Conservation (phyloP, 2,888 invertebrate species). For the Nomada flava region DNA sequence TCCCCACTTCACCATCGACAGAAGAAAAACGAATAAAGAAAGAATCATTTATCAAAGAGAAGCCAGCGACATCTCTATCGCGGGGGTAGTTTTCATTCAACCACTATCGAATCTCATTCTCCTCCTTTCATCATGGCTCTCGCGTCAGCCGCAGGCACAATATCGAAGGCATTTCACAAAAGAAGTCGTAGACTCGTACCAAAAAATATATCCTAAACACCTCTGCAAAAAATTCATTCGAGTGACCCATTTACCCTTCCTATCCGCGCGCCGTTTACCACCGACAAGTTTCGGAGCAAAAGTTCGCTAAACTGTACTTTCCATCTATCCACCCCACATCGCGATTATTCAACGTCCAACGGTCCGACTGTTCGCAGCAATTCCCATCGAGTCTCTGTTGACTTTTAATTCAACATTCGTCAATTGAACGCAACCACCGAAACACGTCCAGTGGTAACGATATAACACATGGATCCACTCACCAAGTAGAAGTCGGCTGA, state of each 20-base stretch:
- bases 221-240: not conserved
- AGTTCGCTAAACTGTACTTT: not conserved
- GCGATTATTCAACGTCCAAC: not conserved
- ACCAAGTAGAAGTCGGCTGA: slow-evolving; percentile 4
- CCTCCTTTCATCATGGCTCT: not conserved
- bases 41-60: not conserved
- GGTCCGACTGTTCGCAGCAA: not conserved
- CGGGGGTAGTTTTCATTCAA: not conserved
- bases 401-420: slow-evolving; percentile 65
- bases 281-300: too few species aligned
- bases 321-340: too few species aligned
- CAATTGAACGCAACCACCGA: not conserved
- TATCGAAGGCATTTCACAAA: not conserved
- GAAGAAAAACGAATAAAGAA: not conserved
- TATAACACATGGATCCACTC: not conserved
- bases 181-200: not conserved
- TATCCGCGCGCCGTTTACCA: too few species aligned
- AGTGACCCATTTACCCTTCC: not conserved
- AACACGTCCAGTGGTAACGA: not conserved
- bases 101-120: not conserved
- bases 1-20: not conserved
- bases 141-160: not conserved
- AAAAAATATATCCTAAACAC: not conserved
- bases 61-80: slow-evolving; percentile 4
- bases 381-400: not conserved